A percentile compares a stretch with the other conserved stretches of the same genome.
phyloP scores from a whole-genome alignment of 2,888 invertebrate genomes.

The Tupiocoris notatus region DNA sequence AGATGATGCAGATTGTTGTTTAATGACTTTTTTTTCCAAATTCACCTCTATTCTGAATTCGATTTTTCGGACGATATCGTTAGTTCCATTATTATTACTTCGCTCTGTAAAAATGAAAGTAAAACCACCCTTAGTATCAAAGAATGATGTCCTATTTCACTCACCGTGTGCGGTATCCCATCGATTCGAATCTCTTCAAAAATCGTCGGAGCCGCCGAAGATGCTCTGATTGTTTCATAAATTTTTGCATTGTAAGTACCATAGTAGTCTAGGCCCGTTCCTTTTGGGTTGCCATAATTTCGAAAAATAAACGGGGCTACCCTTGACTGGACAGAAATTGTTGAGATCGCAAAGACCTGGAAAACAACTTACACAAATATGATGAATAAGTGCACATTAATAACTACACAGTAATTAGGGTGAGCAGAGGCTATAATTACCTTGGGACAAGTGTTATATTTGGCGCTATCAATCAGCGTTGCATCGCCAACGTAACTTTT shows the following conservation, averaged over 20 bases:
- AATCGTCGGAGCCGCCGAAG: constrained; percentile 88
- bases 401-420: too few species aligned
- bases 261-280: constrained; percentile 67
- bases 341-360: constrained; percentile 74
- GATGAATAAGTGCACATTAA: neutral
- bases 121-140: too few species aligned
- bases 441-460: constrained; percentile 60
- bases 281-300: constrained; percentile 74
- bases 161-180: constrained; percentile 67
- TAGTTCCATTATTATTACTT: too few species aligned
- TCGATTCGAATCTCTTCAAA: constrained; percentile 77
- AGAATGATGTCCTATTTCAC: too few species aligned
- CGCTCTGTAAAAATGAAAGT: too few species aligned
- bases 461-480: constrained; percentile 62
- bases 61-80: too few species aligned
- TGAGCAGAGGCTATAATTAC: too few species aligned
- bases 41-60: too few species aligned
- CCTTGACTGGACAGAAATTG: constrained; percentile 71
- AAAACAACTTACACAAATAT: neutral
- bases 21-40: too few species aligned
- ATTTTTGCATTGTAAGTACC: constrained; percentile 69
- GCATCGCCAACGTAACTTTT: constrained; percentile 64
- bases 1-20: too few species aligned
- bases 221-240: constrained; percentile 85
- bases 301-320: constrained; percentile 79